Conservation (phyloP, 2,113 vertebrate genomes). For the Neofelis nebulosa region DNA sequence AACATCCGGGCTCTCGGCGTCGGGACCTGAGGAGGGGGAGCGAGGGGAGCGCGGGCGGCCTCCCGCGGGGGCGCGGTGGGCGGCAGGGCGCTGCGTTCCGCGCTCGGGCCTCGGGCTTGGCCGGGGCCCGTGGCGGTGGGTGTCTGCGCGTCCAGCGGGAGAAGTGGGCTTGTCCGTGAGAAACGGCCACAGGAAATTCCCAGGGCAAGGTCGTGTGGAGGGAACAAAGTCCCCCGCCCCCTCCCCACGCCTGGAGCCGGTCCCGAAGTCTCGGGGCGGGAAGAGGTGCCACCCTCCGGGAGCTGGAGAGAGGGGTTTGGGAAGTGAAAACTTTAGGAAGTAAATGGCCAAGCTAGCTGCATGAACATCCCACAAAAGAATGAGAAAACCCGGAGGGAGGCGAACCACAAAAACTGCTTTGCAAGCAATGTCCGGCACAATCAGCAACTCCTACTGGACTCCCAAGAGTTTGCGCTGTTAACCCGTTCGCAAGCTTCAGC, state of each 20-base stretch:
- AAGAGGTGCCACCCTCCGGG: background rate
- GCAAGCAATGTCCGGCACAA: constrained; percentile 18
- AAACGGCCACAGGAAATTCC: constrained; percentile 19
- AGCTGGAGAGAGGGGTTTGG: background rate
- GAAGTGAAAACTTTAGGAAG: background rate
- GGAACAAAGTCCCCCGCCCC: background rate
- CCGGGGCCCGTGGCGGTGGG: background rate
- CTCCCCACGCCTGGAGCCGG: background rate
- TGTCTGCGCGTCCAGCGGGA: background rate
- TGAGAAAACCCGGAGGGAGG: constrained; percentile 19
- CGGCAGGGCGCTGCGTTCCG: background rate
- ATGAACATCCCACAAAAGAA: background rate
- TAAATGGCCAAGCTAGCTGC: background rate
- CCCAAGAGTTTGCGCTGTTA: constrained; percentile 1
- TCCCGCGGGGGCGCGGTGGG: background rate
- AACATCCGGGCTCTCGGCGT: constrained; percentile 86
- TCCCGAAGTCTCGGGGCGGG: background rate
- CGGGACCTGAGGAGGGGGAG: constrained; percentile 67
- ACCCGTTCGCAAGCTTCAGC: background rate
- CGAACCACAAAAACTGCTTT: constrained; percentile 45
- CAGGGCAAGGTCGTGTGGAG: background rate
- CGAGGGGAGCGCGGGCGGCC: background rate
- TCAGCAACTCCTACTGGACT: constrained; percentile 8
- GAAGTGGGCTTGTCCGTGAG: background rate
- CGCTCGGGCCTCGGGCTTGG: rapidly evolving